A percentile compares a stretch with the other conserved stretches of the same genome.
phyloP scores from a whole-genome alignment of 2,113 vertebrate species.

The Choloepus hoffmanni region DNA sequence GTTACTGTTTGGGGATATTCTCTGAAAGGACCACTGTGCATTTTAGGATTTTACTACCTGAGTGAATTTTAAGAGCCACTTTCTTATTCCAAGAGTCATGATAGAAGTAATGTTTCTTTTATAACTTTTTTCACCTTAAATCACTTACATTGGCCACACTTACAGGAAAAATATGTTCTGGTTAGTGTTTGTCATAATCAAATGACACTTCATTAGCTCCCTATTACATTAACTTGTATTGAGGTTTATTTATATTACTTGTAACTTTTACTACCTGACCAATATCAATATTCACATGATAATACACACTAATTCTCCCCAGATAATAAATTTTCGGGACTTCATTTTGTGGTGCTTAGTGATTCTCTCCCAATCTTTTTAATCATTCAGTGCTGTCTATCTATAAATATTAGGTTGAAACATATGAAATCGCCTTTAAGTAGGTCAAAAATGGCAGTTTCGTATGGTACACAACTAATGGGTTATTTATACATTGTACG shows the following conservation, averaged over 20 bases:
- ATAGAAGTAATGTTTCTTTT: constrained; percentile 35
- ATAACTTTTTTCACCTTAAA: constrained; percentile 10
- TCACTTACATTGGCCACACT: constrained; percentile 21
- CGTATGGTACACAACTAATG: background rate
- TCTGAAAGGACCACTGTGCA: background rate
- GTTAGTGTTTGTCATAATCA: constrained; percentile 41
- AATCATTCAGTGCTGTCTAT: background rate
- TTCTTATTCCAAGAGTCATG: constrained; percentile 3
- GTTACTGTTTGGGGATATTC: background rate
- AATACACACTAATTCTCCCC: background rate
- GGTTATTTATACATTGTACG: background rate
- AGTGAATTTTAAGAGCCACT: constrained; percentile 3
- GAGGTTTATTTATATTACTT: constrained; percentile 42
- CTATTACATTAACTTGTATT: constrained; percentile 32
- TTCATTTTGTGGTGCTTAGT: constrained; percentile 23
- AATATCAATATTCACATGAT: background rate
- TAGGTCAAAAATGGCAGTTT: background rate
- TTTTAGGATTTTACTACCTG: constrained; percentile 37
- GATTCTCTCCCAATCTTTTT: background rate
- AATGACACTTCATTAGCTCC: constrained; percentile 46
- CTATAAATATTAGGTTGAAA: background rate
- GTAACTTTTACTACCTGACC: background rate
- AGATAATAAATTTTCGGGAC: constrained; percentile 16
- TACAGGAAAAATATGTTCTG: background rate
- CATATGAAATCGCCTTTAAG: background rate